Percentiles rank a stretch among this genome's conserved stretches.
phyloP scores from a whole-genome alignment of 2,888 invertebrate genomes.

The Molorchus minor region DNA sequence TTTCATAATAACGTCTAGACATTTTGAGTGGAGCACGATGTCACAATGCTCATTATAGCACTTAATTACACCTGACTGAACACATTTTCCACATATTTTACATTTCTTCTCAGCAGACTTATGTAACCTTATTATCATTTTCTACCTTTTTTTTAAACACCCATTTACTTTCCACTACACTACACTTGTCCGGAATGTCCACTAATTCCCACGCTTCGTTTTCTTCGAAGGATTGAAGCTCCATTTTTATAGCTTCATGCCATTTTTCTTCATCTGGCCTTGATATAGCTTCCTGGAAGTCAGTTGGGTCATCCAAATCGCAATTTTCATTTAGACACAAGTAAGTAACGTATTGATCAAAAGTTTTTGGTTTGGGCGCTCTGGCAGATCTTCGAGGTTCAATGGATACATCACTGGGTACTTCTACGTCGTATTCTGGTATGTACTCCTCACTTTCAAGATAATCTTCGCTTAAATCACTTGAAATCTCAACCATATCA shows the following conservation, averaged over 20 bases:
- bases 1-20: no score
- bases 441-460: not conserved
- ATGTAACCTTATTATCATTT: slow-evolving; percentile 35
- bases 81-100: slow-evolving; percentile 1
- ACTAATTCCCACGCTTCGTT: slow-evolving; percentile 47
- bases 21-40: not conserved
- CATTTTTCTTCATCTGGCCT: slow-evolving; percentile 38
- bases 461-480: not conserved
- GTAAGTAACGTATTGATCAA: not conserved
- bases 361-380: not conserved
- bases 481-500: not conserved
- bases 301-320: slow-evolving; percentile 28
- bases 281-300: slow-evolving; percentile 37
- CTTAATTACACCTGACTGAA: no score
- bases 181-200: slow-evolving; percentile 31
- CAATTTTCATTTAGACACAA: not conserved
- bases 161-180: slow-evolving; percentile 49
- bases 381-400: not conserved
- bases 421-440: not conserved
- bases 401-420: not conserved
- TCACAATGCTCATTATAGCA: not conserved
- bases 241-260: slow-evolving; percentile 44
- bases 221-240: slow-evolving; percentile 44
- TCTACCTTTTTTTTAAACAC: slow-evolving; percentile 46
- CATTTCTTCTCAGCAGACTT: slow-evolving; percentile 15